Evolutionary conservation across 2,797 vertebrate genomes (phyloP).

Genomic region (Trachops cirrhosus): DNA sequence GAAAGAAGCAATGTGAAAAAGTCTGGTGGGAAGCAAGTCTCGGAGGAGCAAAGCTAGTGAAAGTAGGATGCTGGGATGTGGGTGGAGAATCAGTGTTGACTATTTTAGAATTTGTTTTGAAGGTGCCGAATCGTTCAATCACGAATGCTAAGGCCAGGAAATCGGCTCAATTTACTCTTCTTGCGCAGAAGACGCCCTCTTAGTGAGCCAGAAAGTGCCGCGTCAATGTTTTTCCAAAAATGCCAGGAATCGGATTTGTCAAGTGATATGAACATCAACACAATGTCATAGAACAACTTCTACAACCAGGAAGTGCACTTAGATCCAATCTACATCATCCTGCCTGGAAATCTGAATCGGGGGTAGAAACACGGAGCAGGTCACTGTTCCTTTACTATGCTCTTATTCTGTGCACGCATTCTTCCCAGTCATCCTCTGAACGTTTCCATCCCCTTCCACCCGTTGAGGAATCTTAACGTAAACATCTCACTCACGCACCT

Average conservation of each 20-base stretch:
- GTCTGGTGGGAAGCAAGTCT: not conserved
- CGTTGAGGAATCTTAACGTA: not conserved
- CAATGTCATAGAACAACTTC: not conserved
- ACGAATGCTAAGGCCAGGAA: not conserved
- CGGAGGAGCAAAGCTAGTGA: not conserved
- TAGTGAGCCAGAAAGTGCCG: not conserved
- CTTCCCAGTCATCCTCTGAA: not conserved
- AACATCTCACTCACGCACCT: rapidly evolving
- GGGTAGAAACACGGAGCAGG: not conserved
- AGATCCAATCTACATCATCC: not conserved
- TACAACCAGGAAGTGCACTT: not conserved
- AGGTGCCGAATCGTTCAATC: not conserved
- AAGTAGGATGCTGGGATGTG: not conserved
- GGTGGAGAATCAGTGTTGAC: not conserved
- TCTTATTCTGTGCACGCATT: rapidly evolving
- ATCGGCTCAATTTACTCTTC: not conserved
- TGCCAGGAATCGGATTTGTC: not conserved
- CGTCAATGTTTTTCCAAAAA: not conserved
- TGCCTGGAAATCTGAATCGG: not conserved
- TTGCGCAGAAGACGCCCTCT: not conserved
- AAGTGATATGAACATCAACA: not conserved
- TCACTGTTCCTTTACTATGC: not conserved
- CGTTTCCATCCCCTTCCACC: not conserved
- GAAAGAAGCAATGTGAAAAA: not conserved
- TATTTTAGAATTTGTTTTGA: not conserved